Evolutionary conservation across 2,797 vertebrate species (phyloP).

Genomic region (Scarus forsteni): DNA sequence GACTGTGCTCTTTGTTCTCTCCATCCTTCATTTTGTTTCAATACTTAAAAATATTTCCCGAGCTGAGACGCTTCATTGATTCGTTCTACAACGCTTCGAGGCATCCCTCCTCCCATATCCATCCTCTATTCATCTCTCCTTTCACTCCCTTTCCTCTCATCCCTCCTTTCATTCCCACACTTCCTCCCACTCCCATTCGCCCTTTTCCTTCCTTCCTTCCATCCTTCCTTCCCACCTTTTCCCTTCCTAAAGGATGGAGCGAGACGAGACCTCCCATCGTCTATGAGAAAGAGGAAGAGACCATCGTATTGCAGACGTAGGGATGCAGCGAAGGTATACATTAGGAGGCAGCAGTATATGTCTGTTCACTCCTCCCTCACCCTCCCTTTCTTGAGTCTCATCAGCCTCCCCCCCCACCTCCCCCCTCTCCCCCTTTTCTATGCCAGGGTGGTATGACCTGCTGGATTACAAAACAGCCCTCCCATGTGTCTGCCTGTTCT

Average conservation of each 20-base stretch:
- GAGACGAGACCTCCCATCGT: conserved; percentile 76
- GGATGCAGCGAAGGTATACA: conserved; percentile 79
- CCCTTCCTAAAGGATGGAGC: conserved; percentile 44
- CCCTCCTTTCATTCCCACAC: conserved; percentile 36
- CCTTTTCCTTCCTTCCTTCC: conserved; percentile 28
- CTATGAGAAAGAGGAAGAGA: conserved; percentile 79
- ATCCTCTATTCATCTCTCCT: conserved; percentile 30
- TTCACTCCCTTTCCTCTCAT: conserved; percentile 33
- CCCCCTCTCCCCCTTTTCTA: conserved; percentile 49
- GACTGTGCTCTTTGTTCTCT: conserved; percentile 46
- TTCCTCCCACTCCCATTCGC: conserved; percentile 47
- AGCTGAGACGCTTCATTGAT: conserved; percentile 49
- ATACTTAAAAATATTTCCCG: conserved; percentile 50
- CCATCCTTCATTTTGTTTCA: conserved; percentile 25
- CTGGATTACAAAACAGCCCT: conserved; percentile 88
- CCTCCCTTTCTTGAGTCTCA: conserved; percentile 49
- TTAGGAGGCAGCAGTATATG: conserved; percentile 63
- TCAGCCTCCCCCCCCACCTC: conserved; percentile 38
- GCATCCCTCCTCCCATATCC: conserved; percentile 27
- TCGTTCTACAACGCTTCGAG: conserved; percentile 37
- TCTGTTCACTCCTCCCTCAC: conserved; percentile 49
- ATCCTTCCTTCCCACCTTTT: conserved; percentile 38
- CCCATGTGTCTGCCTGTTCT: conserved; percentile 86
- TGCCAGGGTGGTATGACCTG: conserved; percentile 86
- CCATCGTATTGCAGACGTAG: conserved; percentile 78